phyloP scores from a whole-genome alignment of 2,888 invertebrate genomes.

The Carpatolechia fugitivella region DNA sequence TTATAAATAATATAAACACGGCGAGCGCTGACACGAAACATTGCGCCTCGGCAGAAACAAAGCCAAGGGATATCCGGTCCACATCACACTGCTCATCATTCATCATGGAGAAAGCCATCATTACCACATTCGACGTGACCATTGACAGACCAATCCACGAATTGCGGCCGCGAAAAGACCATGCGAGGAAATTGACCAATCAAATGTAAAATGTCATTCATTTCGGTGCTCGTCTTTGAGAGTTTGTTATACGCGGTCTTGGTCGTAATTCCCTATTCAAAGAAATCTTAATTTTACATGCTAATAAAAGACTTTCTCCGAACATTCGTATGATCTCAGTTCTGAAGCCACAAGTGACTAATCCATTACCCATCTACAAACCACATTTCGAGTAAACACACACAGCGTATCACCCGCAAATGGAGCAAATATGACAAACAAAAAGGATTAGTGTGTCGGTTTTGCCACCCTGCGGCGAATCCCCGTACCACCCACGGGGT shows the following conservation, averaged over 20 bases:
- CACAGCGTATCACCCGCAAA: slow-evolving; percentile 8
- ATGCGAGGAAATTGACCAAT: neutral
- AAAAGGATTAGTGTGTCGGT: slow-evolving; percentile 23
- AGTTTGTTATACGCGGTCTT: neutral
- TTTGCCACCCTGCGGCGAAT: slow-evolving; percentile 4
- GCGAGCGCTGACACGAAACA: slow-evolving; percentile 59
- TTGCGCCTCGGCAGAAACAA: slow-evolving; percentile 49
- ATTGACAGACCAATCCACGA: slow-evolving; percentile 1
- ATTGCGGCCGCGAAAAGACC: slow-evolving; percentile 2
- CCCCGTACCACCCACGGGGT: slow-evolving; percentile 26
- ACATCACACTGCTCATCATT: slow-evolving; percentile 30
- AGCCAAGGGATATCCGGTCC: slow-evolving; percentile 60
- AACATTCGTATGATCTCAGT: neutral
- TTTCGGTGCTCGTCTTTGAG: neutral
- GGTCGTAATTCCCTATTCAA: neutral
- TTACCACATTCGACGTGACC: slow-evolving; percentile 11
- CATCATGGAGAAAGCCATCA: slow-evolving; percentile 26
- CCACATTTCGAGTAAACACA: neutral
- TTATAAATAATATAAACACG: slow-evolving; percentile 65
- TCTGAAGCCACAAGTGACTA: slow-evolving; percentile 1
- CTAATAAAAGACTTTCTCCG: neutral
- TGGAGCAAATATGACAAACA: slow-evolving; percentile 22
- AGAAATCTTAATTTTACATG: neutral
- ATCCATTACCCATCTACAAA: neutral
- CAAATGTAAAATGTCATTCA: neutral